Evolutionary conservation across 2,888 invertebrate species (phyloP).

Genomic region (Euzetes globulus): DNA sequence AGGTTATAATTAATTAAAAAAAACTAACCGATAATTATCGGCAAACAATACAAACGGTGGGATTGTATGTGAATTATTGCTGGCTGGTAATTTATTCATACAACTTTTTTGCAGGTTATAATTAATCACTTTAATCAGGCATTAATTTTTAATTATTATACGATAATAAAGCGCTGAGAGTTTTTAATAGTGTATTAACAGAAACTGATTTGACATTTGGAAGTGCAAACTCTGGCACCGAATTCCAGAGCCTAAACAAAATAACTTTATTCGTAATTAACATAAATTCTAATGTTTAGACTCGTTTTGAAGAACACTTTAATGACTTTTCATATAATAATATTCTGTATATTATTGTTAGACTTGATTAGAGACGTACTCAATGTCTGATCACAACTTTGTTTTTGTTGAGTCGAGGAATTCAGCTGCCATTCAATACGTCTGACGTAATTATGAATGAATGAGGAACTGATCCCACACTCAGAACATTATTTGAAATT

Average conservation of each 20-base stretch:
- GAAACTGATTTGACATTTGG: not conserved
- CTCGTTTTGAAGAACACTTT: not conserved
- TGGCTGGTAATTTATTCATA: not conserved
- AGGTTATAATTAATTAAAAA: too few species aligned
- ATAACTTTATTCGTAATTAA: not conserved
- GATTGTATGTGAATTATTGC: not conserved
- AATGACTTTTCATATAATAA: not conserved
- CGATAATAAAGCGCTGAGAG: not conserved
- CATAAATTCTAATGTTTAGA: not conserved
- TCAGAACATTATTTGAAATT: not conserved
- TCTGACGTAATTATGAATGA: not conserved
- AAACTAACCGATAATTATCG: too few species aligned
- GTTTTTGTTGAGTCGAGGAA: not conserved
- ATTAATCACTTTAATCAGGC: not conserved
- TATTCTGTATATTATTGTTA: not conserved
- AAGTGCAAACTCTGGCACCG: not conserved
- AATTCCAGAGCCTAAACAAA: not conserved
- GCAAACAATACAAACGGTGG: not conserved
- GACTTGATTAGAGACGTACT: not conserved
- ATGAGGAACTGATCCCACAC: not conserved
- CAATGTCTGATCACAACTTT: not conserved
- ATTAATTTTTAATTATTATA: not conserved
- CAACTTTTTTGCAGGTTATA: not conserved
- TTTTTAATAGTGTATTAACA: not conserved
- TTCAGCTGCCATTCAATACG: not conserved